Percentiles rank a stretch among this genome's conserved stretches.
phyloP scores from a whole-genome alignment of 64 coral and sea anemone species.

The Actinia tenebrosa region DNA sequence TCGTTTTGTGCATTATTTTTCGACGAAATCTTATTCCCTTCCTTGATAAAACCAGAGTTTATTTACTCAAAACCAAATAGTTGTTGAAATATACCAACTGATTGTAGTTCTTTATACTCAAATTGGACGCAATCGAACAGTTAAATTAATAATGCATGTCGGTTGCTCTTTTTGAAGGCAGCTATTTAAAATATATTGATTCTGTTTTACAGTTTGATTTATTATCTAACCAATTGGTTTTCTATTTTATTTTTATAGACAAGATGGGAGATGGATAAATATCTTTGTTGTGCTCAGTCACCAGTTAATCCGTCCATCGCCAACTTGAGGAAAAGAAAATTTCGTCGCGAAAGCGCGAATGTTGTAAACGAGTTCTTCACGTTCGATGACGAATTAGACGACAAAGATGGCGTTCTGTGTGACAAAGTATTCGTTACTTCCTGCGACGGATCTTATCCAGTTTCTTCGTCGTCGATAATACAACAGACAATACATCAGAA shows the following conservation, averaged over 20 bases:
- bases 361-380: constrained; percentile 97
- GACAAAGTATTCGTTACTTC: constrained; percentile 22
- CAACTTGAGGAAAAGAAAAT: constrained; percentile 85
- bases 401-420: constrained; percentile 34
- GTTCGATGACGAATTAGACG: constrained; percentile 70
- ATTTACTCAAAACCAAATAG: neutral
- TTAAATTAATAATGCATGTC: neutral
- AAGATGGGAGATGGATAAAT: constrained; percentile 92
- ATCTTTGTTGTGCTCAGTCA: constrained; percentile 65
- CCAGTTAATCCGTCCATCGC: constrained; percentile 62
- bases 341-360: constrained; percentile 95
- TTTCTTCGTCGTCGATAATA: neutral
- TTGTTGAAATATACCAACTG: neutral
- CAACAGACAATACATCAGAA: constrained; percentile 15
- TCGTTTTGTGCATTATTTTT: neutral
- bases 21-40: neutral
- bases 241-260: constrained; percentile 34
- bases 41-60: neutral
- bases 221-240: neutral
- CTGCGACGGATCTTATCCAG: neutral
- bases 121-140: neutral
- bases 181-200: neutral
- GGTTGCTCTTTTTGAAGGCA: neutral
- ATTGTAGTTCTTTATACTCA: neutral
- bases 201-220: neutral